Conservation (phyloP, 2,888 invertebrate species). For the Phengaris arion region DNA sequence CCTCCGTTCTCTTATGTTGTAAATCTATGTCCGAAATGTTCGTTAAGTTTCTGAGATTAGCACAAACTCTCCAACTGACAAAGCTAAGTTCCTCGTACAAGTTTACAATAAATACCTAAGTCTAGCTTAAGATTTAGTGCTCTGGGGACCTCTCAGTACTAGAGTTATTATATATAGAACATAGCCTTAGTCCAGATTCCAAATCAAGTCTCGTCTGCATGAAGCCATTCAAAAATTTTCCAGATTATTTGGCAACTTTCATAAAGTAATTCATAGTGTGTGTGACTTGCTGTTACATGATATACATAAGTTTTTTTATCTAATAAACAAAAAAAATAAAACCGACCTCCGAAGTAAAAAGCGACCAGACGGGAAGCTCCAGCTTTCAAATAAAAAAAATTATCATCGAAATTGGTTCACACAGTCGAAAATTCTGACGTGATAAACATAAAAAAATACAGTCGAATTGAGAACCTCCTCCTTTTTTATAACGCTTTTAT, state of each 20-base stretch:
- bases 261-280: no score
- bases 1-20: not conserved
- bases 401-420: no score
- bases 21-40: not conserved
- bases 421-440: no score
- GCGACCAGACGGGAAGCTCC: no score
- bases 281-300: no score
- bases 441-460: no score
- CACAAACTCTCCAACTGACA: not conserved
- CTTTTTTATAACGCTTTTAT: no score
- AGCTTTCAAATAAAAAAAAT: no score
- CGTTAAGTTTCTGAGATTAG: not conserved
- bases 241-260: not conserved
- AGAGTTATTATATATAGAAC: slow-evolving; percentile 10
- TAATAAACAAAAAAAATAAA: no score
- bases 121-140: slow-evolving; percentile 6
- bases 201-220: not conserved
- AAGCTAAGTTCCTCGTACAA: not conserved
- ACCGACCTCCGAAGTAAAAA: no score
- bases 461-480: no score
- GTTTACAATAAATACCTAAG: slow-evolving; percentile 8
- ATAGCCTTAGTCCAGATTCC: not conserved
- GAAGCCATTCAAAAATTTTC: not conserved
- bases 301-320: no score
- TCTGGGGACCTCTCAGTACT: slow-evolving; percentile 10